Percentiles rank a stretch among this genome's conserved stretches.
Evolutionary conservation across 2,113 vertebrate genomes (phyloP).

Genomic region (Cranoglanis bouderius): DNA sequence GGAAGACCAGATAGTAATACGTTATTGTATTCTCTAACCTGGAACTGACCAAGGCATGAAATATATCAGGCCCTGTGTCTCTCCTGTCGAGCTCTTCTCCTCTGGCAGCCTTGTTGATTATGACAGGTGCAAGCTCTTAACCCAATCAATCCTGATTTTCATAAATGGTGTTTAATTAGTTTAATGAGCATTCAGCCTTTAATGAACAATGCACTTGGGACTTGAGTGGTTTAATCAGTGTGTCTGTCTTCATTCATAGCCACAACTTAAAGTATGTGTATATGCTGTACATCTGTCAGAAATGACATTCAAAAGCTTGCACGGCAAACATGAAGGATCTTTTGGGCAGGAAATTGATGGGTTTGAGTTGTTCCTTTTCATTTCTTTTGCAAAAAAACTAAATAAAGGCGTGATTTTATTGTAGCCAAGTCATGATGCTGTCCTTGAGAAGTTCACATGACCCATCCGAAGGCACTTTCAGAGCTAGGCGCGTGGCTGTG

Average conservation of each 20-base stretch:
- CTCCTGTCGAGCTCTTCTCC: background rate
- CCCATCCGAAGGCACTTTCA: background rate
- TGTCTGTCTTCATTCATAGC: constrained; percentile 41
- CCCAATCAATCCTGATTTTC: constrained; percentile 55
- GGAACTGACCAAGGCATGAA: background rate
- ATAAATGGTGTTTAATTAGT: constrained; percentile 52
- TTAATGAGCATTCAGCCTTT: constrained; percentile 42
- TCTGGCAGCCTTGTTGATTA: background rate
- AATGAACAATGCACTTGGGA: constrained; percentile 43
- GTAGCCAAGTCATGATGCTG: background rate
- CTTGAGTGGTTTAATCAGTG: constrained; percentile 42
- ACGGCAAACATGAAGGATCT: background rate
- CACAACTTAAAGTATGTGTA: constrained; percentile 22
- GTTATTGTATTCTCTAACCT: background rate
- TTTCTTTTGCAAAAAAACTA: background rate
- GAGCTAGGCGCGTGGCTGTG: constrained; percentile 36
- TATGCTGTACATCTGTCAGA: background rate
- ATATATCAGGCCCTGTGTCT: background rate
- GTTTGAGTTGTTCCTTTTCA: background rate
- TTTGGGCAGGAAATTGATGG: background rate
- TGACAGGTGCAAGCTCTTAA: constrained; percentile 31
- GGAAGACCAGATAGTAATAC: background rate
- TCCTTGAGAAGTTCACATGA: constrained; percentile 29
- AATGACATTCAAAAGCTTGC: background rate
- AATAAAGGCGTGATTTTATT: background rate